Conservation (phyloP, 2,113 vertebrate genomes). For the Eubucco bourcierii region DNA sequence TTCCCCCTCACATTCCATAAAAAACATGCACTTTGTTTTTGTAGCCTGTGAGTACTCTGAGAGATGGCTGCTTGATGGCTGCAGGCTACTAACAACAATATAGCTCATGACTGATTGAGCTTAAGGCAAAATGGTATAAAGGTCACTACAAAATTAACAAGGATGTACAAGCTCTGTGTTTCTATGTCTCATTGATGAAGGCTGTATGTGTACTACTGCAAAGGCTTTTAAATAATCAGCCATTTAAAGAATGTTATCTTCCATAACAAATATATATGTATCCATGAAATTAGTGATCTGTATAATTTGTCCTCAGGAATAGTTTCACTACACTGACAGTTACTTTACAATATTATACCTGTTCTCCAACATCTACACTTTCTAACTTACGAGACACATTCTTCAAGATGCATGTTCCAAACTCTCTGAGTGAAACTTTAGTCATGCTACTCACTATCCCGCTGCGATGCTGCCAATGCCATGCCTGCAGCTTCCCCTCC, state of each 20-base stretch:
- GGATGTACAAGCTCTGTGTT: not conserved
- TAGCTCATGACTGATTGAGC: not conserved
- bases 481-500: not conserved
- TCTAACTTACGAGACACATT: accelerated
- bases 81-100: not conserved
- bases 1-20: not conserved
- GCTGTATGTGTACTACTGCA: not conserved
- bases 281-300: not conserved
- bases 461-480: not conserved
- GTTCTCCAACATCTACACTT: not conserved
- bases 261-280: not conserved
- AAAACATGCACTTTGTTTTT: not conserved
- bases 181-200: not conserved
- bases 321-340: not conserved
- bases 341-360: not conserved
- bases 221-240: not conserved
- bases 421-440: not conserved
- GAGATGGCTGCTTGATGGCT: not conserved
- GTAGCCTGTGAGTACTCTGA: not conserved
- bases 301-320: not conserved
- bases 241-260: not conserved
- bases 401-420: not conserved
- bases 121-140: not conserved
- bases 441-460: accelerated
- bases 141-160: not conserved